These are phyloP conservation scores for Myotis pilosus DNA, from an alignment of 2,797 vertebrate genomes.

Conservation along the genomic window DNA sequence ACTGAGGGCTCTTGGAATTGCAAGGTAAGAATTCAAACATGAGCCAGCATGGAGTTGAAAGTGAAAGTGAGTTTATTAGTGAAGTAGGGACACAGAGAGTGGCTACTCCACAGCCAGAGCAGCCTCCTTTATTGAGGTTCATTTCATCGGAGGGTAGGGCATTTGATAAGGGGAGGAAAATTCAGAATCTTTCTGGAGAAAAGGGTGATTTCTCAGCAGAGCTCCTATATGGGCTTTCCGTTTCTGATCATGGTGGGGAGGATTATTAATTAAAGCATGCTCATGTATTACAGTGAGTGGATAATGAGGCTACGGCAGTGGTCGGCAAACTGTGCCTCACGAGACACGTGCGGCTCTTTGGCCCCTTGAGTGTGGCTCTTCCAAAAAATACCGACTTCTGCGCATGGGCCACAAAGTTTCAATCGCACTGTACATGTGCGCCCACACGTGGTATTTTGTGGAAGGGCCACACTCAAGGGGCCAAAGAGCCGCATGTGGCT, in stretches of 20 bases:
- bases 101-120: not conserved
- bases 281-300: not conserved
- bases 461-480: too few species aligned
- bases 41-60: not conserved
- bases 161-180: not conserved
- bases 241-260: not conserved
- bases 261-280: not conserved
- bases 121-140: not conserved
- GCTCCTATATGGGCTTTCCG: not conserved
- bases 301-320: not conserved
- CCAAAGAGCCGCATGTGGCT: too few species aligned
- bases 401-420: too few species aligned
- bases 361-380: too few species aligned
- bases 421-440: too few species aligned
- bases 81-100: not conserved
- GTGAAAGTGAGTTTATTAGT: not conserved
- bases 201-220: not conserved
- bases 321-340: accelerated
- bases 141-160: not conserved
- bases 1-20: not conserved
- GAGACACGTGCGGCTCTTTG: too few species aligned
- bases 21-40: not conserved
- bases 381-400: too few species aligned
- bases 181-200: not conserved
- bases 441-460: too few species aligned